Evolutionary conservation across 2,888 invertebrate species (phyloP), one percentile per base, ranked within the genome.

Genomic region (Pandemis corylana): DNA sequence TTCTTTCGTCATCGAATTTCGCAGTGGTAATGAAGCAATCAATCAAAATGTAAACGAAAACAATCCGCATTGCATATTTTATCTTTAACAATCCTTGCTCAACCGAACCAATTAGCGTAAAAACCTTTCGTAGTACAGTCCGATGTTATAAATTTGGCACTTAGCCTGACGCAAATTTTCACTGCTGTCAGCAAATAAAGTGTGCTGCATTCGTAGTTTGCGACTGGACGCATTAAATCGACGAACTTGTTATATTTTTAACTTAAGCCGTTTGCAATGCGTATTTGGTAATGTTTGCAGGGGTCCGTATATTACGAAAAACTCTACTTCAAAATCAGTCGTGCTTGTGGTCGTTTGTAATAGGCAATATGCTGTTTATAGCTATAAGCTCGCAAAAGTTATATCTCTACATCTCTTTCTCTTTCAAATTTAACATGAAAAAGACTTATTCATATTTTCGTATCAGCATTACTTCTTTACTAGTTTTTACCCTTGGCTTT

Each of bases 71-170:
- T 83, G 94, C 90, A 94, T 94, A 94, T 93, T 94, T 94, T 94
- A 94, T 92, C 93, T 92, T 92, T 93, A 94, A 93, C 94, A 92
- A 92, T 93, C 93, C 94, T 91, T 90, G 86, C 88, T 85, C 86
- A 86, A 87, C 89, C 89, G 84, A 88, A 93, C 90, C 94, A 94
- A 94, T 94, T 94, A 94, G 91, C 83, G 92, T 87, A 89, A 92
- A 93, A 94, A 92, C 91, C 90, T 90, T 90, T 86, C 86, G 85
- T 89, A 88, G 86, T 89, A 88, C 86, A 84, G 83, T 89, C 87
- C 90, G 88, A 91, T 90, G 92, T 91, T 91, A 92, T 92, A 94
- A 94, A 93, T 94, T 94, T 94, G 94, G 94, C 94, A 93, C 93
- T 93, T 92, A 90, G 92, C 91, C 93, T 92, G 93, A 93, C 92